A percentile compares a stretch with the other conserved stretches of the same genome.
Evolutionary conservation across 2,797 vertebrate species (phyloP).

Genomic region (Harpagifer antarcticus): DNA sequence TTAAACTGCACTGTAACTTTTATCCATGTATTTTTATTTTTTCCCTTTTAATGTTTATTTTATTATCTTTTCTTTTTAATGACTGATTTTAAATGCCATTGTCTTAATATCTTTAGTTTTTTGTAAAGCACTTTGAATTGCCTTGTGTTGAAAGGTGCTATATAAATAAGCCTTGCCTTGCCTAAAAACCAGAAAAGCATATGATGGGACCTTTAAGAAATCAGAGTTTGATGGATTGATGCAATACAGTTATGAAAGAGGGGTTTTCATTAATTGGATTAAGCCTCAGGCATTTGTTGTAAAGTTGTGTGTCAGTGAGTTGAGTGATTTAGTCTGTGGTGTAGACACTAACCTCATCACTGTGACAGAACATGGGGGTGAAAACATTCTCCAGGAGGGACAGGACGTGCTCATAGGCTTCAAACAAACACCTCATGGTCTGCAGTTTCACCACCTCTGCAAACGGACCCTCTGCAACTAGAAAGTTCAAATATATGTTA

Average conservation of each 20-base stretch:
- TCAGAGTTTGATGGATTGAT: neutral
- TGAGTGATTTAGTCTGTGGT: constrained; percentile 12
- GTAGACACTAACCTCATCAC: constrained; percentile 89
- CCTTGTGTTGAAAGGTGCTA: too few relatives aligned
- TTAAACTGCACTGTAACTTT: too few relatives aligned
- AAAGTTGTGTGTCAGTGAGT: neutral
- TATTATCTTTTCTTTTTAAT: too few relatives aligned
- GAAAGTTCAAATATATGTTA: neutral
- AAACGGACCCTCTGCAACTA: constrained; percentile 94
- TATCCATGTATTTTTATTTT: too few relatives aligned
- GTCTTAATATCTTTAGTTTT: too few relatives aligned
- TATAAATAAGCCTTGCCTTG: too few relatives aligned
- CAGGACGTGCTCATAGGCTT: constrained; percentile 97
- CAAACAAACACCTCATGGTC: constrained; percentile 97
- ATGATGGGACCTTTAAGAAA: neutral
- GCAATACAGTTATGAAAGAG: neutral
- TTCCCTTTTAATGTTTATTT: too few relatives aligned
- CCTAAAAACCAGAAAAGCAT: too few relatives aligned
- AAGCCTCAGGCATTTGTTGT: neutral
- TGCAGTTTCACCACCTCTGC: constrained; percentile 94
- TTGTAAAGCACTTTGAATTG: too few relatives aligned
- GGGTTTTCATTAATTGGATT: neutral
- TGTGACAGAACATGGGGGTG: constrained; percentile 98
- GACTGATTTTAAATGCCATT: too few relatives aligned
- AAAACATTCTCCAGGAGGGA: constrained; percentile 97